Base-by-base conservation (phyloP, 2,888 invertebrate species). In the Entomobrya multifasciata region DNA sequence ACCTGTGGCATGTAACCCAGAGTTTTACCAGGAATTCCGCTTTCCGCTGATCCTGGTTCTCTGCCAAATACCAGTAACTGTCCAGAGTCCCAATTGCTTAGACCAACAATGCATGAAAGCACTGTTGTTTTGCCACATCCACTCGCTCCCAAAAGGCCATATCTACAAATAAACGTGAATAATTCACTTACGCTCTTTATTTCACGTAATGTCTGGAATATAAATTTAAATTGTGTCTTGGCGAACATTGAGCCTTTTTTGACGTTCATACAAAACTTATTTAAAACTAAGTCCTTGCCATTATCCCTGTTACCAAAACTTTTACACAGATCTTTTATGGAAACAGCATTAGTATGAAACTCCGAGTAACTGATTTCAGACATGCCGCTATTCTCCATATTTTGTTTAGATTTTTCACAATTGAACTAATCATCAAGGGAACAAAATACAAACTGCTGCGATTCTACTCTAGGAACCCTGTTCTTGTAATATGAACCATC, bases 1-100 rank as follows among this genome's bases (percentile, higher is more conserved):
- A 55, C 52, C 17, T 55, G 88, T 22, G 93, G 93, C 93, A 93
- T 93, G 88, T 93, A 93, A 17, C 93, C 93, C 2, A 93, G 92
- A 83, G 91, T 91, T 27, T 91, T 90, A 0, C 93, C 93, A 3
- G 93, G 93, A 6, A n/a, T n/a, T n/a, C n/a, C n/a, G n/a, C 93
- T 92, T n/a, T 92, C 92, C 17, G 22, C 44, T 55, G 52, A 4
- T 1, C 52, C 52, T 0, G 60, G 77, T 22, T 84, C 84, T 47
- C 92, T 90, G 0, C 93, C 93, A 72, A 93, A 92, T 0, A 93
- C 92, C 6, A 91, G 88, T 10, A 93, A 88, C 57, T 90, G 87
- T 17, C 93, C 93, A n/a, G 86, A 87, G 87, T 92, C 92, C 8
- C 92, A 90, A 44, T 90, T 90, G 44, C 92, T 89, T 41, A 92